Evolutionary conservation across 2,888 invertebrate genomes (phyloP).

Genomic region (Ecliptopera silaceata): DNA sequence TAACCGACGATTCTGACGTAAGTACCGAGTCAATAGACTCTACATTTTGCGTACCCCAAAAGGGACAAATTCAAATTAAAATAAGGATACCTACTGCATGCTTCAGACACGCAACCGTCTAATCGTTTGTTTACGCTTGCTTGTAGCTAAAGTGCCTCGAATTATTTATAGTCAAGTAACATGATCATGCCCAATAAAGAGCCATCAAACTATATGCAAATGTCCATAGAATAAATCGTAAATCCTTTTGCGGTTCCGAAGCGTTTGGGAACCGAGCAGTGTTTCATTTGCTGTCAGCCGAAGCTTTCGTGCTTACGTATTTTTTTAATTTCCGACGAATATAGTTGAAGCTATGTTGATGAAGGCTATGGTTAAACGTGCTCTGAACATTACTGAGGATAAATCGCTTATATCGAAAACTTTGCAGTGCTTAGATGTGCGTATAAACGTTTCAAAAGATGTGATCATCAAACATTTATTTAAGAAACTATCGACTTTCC

Average conservation of each 20-base stretch:
- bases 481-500: too few relatives aligned
- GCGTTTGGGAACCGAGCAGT: conserved; percentile 63
- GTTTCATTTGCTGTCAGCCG: conserved; percentile 60
- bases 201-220: conserved; percentile 74
- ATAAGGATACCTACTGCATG: conserved; percentile 53
- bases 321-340: conserved; percentile 40
- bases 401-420: conserved; percentile 61
- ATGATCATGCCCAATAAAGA: conserved; percentile 76
- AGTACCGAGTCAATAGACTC: conserved; percentile 48
- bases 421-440: conserved; percentile 67
- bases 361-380: conserved; percentile 73
- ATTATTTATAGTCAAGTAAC: conserved; percentile 74
- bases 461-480: background rate
- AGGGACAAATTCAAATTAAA: conserved; percentile 45
- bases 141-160: conserved; percentile 65
- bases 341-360: conserved; percentile 62
- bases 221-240: conserved; percentile 66
- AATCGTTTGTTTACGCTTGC: conserved; percentile 77
- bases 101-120: conserved; percentile 66
- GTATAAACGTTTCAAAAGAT: conserved; percentile 36
- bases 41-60: conserved; percentile 18
- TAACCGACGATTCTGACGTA: conserved; percentile 57
- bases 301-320: conserved; percentile 62
- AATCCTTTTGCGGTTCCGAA: conserved; percentile 56
- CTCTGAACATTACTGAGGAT: conserved; percentile 63